Evolutionary conservation across 2,888 invertebrate genomes (phyloP).

Genomic region (Gerris lacustris): DNA sequence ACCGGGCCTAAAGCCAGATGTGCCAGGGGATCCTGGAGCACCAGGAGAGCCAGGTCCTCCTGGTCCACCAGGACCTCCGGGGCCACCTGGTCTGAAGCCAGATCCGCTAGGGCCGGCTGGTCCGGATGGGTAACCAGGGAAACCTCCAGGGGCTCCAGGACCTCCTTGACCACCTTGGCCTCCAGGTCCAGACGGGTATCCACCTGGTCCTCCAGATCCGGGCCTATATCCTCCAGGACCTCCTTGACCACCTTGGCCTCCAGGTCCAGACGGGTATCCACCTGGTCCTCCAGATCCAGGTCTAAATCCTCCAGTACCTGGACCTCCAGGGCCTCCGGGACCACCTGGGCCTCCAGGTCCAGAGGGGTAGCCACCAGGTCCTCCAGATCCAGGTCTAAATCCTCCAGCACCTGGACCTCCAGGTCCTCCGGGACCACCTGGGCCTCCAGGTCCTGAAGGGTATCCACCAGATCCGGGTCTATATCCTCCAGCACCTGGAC

Average conservation of each 20-base stretch:
- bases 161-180: slow-evolving; percentile 13
- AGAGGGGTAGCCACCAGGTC: not conserved
- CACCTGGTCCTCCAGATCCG: slow-evolving; percentile 18
- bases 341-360: slow-evolving; percentile 12
- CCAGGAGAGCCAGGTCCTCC: slow-evolving; percentile 9
- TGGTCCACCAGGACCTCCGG: not conserved
- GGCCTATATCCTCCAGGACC: slow-evolving; percentile 16
- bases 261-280: slow-evolving; percentile 13
- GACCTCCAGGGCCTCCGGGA: not conserved
- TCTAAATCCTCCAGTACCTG: not conserved
- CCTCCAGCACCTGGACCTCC: slow-evolving; percentile 12
- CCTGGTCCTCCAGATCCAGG: slow-evolving; percentile 20
- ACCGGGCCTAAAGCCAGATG: slow-evolving; percentile 11
- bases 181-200: slow-evolving; percentile 32
- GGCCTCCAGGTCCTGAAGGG: slow-evolving; percentile 18
- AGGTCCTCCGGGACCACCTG: slow-evolving; percentile 19
- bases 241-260: slow-evolving; percentile 13
- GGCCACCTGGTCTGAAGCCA: slow-evolving; percentile 4
- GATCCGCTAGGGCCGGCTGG: not conserved
- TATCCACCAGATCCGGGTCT: slow-evolving; percentile 15
- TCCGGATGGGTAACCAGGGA: slow-evolving; percentile 10
- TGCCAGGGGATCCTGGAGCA: slow-evolving; percentile 10
- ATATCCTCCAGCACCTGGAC: slow-evolving; percentile 9
- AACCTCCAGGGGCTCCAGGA: slow-evolving; percentile 5
- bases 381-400: no score